These are phyloP conservation scores for Drosophila paracracens DNA, from an alignment of 2,888 invertebrate genomes.

Conservation along the genomic window DNA sequence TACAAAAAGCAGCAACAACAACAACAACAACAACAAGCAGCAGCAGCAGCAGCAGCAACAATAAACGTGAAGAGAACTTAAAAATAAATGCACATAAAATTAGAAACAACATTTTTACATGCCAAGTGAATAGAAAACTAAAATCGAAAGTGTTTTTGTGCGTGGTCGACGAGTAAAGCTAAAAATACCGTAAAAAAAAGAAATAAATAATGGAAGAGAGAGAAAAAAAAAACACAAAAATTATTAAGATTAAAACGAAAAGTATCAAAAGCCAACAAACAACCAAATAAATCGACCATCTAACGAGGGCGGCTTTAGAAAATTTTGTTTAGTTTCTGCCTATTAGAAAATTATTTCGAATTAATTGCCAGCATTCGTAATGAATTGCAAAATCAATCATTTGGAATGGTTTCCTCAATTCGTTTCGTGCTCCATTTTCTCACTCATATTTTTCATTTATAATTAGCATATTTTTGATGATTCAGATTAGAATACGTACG, in stretches of 20 bases:
- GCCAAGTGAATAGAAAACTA: conserved; percentile 34
- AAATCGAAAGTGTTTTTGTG: conserved; percentile 73
- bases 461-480: conserved; percentile 24
- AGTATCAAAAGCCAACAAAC: conserved; percentile 24
- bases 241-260: conserved; percentile 31
- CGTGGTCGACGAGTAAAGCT: conserved; percentile 54
- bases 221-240: conserved; percentile 9
- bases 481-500: conserved; percentile 29
- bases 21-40: conserved; percentile 1
- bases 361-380: not conserved
- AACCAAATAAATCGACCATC: conserved; percentile 38
- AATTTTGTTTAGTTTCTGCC: not conserved
- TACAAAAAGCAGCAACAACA: conserved; percentile 22
- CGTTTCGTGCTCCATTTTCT: not conserved
- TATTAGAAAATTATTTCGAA: not conserved
- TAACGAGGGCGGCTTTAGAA: conserved; percentile 42
- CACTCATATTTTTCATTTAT: not conserved
- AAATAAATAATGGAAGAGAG: conserved; percentile 12
- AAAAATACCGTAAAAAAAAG: conserved; percentile 55
- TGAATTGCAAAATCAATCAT: conserved; percentile 2
- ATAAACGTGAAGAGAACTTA: conserved; percentile 49
- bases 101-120: conserved; percentile 68
- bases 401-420: not conserved
- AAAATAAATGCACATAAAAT: conserved; percentile 75
- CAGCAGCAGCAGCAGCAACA: conserved; percentile 22